Evolutionary conservation across 2,113 vertebrate species (phyloP).

Genomic region (Platanista minor): DNA sequence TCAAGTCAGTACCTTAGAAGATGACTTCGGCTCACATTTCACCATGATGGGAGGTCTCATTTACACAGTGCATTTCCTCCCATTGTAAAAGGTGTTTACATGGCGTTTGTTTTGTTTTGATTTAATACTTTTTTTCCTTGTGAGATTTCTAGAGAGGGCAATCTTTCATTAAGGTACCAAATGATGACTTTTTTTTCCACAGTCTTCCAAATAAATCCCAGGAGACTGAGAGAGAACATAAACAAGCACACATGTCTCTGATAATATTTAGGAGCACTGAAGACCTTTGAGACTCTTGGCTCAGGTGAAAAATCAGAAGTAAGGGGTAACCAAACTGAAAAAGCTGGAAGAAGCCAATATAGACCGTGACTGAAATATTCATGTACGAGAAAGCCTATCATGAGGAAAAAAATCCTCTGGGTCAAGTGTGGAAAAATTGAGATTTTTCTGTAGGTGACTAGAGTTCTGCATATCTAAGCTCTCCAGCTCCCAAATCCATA

Average conservation of each 20-base stretch:
- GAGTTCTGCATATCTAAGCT: background rate
- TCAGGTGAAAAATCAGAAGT: background rate
- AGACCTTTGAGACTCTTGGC: background rate
- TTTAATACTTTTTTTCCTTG: slow-evolving; percentile 38
- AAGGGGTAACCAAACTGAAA: background rate
- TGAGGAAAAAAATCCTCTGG: background rate
- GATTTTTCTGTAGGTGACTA: background rate
- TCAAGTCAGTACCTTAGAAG: background rate
- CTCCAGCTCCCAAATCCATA: background rate
- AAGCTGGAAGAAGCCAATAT: background rate
- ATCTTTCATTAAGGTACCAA: slow-evolving; percentile 14
- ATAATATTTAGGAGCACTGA: background rate
- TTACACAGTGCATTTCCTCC: slow-evolving; percentile 48
- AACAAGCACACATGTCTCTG: background rate
- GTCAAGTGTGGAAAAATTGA: background rate
- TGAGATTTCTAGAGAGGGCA: background rate
- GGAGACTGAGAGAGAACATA: background rate
- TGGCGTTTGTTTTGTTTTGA: background rate
- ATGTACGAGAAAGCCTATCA: background rate
- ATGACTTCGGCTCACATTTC: background rate
- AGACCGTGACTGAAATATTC: background rate
- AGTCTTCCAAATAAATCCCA: background rate
- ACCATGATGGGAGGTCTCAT: background rate
- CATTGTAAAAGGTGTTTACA: background rate
- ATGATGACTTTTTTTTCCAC: background rate